Conservation (phyloP, 2,797 vertebrate species). For the Anguilla obscura region DNA sequence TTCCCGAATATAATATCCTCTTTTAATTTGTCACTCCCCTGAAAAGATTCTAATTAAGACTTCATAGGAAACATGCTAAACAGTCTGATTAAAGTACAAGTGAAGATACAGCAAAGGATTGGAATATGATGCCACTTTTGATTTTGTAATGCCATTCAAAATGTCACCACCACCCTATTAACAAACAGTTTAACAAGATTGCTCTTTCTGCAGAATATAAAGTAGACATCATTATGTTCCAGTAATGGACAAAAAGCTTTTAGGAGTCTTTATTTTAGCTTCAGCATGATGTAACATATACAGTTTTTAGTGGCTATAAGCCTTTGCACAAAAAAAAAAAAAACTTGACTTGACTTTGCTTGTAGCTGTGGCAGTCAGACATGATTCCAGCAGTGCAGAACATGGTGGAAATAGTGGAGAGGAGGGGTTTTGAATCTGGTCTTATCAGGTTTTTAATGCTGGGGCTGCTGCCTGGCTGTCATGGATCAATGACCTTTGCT, state of each 20-base stretch:
- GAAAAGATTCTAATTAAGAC: slow-evolving; percentile 66
- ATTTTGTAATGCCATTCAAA: slow-evolving; percentile 47
- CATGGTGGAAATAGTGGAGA: background rate
- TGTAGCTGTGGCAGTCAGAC: background rate
- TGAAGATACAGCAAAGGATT: slow-evolving; percentile 59
- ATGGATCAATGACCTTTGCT: slow-evolving; percentile 9
- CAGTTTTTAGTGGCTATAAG: background rate
- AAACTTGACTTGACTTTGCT: background rate
- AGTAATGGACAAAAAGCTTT: background rate
- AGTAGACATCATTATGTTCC: background rate
- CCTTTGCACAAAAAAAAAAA: background rate
- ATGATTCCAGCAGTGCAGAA: background rate
- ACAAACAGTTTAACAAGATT: slow-evolving; percentile 49
- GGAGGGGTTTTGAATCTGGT: slow-evolving; percentile 14
- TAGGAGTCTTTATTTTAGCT: background rate
- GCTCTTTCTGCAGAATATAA: slow-evolving; percentile 33
- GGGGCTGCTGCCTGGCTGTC: background rate
- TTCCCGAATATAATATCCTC: slow-evolving; percentile 59
- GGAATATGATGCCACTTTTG: slow-evolving; percentile 49
- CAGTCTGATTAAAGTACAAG: slow-evolving; percentile 57
- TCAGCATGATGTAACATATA: background rate
- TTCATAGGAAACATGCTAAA: slow-evolving; percentile 54
- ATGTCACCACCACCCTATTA: slow-evolving; percentile 50
- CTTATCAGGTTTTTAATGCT: slow-evolving; percentile 4
- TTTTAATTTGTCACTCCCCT: slow-evolving; percentile 59